Conservation (phyloP, 2,113 vertebrate genomes). For the Rynchops niger region DNA sequence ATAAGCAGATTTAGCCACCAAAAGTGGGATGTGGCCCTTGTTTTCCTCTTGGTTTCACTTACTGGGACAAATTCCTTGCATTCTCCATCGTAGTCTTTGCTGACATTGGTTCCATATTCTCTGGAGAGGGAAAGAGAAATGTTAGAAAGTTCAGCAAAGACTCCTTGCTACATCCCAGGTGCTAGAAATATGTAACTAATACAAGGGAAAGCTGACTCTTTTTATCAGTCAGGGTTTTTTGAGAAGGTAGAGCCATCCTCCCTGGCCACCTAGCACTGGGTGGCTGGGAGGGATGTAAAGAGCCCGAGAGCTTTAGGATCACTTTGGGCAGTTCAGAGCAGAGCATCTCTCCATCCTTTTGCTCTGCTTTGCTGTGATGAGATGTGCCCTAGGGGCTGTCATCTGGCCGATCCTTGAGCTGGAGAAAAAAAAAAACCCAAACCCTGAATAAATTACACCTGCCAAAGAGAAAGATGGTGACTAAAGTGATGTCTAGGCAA, state of each 20-base stretch:
- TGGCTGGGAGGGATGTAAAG: neutral
- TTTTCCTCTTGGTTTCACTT: conserved; percentile 12
- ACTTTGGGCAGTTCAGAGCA: neutral
- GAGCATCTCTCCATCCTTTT: neutral
- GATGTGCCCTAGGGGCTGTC: neutral
- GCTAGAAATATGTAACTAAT: neutral
- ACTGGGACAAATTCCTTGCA: conserved; percentile 39
- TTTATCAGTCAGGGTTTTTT: neutral
- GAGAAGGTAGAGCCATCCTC: neutral
- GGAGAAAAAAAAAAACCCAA: neutral
- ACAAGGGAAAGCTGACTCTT: neutral
- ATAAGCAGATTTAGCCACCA: neutral
- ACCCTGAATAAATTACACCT: neutral
- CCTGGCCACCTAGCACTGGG: neutral
- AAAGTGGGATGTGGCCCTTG: neutral
- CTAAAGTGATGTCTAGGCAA: neutral
- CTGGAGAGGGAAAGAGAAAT: conserved; percentile 1
- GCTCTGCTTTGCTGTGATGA: neutral
- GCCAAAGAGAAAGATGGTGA: neutral
- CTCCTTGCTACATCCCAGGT: neutral
- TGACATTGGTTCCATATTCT: conserved; percentile 40
- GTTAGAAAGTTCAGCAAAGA: neutral
- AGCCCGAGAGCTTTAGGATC: neutral
- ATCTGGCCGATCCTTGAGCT: neutral
- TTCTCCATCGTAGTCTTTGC: conserved; percentile 37